Base-by-base conservation (phyloP, 2,797 vertebrate species). In the Emys orbicularis region DNA sequence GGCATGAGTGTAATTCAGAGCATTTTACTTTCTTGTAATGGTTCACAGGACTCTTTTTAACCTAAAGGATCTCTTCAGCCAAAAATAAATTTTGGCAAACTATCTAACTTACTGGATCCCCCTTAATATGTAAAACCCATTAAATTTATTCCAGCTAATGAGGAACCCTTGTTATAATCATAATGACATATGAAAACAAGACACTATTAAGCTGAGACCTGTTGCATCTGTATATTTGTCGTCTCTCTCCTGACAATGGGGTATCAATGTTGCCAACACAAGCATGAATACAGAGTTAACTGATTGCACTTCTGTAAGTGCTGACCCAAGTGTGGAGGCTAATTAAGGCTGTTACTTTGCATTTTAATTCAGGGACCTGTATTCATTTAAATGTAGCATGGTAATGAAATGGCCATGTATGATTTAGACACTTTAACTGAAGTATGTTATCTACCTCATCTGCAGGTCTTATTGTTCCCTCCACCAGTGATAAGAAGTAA, bases 1-100 rank as follows among this genome's bases (percentile, higher is more conserved):
- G 8, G 54, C 54, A 56, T 56, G 54, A 56, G 54, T 21, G 53
- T 56, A 56, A 56, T 56, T 23, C 54, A 56, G 54, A 23, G 54
- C 23, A 25, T 56, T 56, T 56, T 56, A 56, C 54, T 56, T 56
- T 56, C 54, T 56, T 56, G 54, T 56, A 56, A 25, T 25, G 54
- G 54, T 56, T 56, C 54, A 56, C 54, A 56, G 54, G 23, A 56
- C 54, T 56, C 54, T 25, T 56, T 56, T 56, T 56, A 56, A 56
- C 54, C 54, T 25, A 56, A 56, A 56, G 23, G 23, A 56, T 56
- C 23, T 56, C 23, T 56, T 56, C 54, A 25, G n/a, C 52, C 29
- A 87, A 53, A 61, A 80, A 82, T 83, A 92, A 87, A 89, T 65
- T 50, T 53, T 87, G 27, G 56, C 47, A 84, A 44, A 15, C 79